Evolutionary conservation across 2,797 vertebrate genomes (phyloP), one percentile per base, ranked within the genome.

Genomic region (Trachurus trachurus): DNA sequence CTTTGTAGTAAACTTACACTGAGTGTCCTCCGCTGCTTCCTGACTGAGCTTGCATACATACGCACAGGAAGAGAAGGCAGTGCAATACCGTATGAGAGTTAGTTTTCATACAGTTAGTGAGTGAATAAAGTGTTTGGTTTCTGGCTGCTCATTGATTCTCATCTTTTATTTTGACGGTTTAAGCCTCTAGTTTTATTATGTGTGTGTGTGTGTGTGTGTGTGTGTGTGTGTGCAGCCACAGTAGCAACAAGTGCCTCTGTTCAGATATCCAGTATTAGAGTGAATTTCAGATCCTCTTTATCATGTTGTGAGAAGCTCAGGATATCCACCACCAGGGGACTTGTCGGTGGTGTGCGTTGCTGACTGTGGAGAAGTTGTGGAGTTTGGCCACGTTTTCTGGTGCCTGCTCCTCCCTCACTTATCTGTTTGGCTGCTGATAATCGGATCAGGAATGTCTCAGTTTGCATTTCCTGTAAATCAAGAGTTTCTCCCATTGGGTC

Each of bases 401-500:
- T 3, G 9, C 71, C 29, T 34, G 7, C 54, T 54, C 61, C 22
- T 76, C 31, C 47, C 21, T 13, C 21, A 40, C 37, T 59, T 86
- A 68, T 90, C 77, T 74, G 34, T 65, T 65, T 60, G 40, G 57
- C 59, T 52, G 47, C 76, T 80, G 71, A 68, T 87, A 80, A 81
- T 76, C 22, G 53, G 5, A 53, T 42, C 26, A 80, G 61, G 71
- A 84, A 88, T 87, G 83, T 90, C 76, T 34, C 71, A 75, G 69
- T 91, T 87, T 80, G 82, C 31, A 62, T 91, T 92, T 93, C 84
- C 72, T 84, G 53, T 89, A 64, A 89, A 87, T 86, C 31, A 57
- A 59, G 53, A 57, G 66, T 64, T 44, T 66, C 37, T 73, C 61
- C 47, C 57, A 54, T 26, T n/a, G n/a, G n/a, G n/a, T n/a, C n/a